These are phyloP conservation scores for Babyrousa celebensis DNA, from an alignment of 2,797 vertebrate species.

Conservation along the genomic window DNA sequence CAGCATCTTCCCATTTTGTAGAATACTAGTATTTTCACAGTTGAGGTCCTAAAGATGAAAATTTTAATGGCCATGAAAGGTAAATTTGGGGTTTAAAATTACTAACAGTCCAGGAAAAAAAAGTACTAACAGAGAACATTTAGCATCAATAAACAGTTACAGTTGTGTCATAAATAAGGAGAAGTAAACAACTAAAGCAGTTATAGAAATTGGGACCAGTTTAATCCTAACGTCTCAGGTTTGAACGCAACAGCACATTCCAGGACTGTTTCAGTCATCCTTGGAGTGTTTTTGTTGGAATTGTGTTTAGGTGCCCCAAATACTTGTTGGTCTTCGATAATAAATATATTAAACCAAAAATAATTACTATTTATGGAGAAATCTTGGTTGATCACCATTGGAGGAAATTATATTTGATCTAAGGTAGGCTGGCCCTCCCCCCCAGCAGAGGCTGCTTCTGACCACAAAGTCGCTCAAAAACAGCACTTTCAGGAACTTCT, in stretches of 20 bases:
- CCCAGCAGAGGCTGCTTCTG: not conserved
- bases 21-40: not conserved
- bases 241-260: not conserved
- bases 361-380: not conserved
- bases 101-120: not conserved
- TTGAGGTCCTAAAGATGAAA: conserved; percentile 16
- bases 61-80: not conserved
- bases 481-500: not conserved
- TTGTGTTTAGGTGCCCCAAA: not conserved
- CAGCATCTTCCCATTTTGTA: not conserved
- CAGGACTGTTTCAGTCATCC: not conserved
- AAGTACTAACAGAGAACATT: not conserved
- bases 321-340: not conserved
- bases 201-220: not conserved
- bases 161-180: conserved; percentile 28
- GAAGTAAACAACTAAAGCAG: not conserved
- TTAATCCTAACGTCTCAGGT: not conserved
- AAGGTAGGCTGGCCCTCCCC: not conserved
- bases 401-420: not conserved
- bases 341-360: conserved; percentile 23
- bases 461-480: not conserved
- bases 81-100: conserved; percentile 43
- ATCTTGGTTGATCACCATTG: not conserved
- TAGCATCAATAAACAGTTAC: not conserved
- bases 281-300: not conserved